These are phyloP conservation scores for Drosophila parvula DNA, from an alignment of 1,140 invertebrate species.

Conservation along the genomic window DNA sequence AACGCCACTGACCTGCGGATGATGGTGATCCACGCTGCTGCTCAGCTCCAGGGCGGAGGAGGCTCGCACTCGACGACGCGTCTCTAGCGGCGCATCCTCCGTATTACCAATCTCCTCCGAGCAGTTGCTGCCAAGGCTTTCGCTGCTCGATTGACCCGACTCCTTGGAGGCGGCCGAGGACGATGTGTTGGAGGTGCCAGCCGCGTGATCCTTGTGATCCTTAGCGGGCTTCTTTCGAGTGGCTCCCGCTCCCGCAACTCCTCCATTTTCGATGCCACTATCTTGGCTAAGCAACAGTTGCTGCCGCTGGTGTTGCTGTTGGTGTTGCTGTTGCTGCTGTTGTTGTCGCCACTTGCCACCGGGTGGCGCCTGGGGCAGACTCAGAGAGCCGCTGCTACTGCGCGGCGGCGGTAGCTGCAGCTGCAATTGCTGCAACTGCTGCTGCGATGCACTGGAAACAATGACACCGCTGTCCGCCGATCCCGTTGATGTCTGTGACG, in stretches of 20 bases:
- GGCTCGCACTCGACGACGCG: slow-evolving; percentile 41
- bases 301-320: slow-evolving; percentile 53
- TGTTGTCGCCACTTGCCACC: slow-evolving; percentile 61
- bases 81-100: slow-evolving; percentile 17
- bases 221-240: slow-evolving; percentile 9
- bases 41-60: slow-evolving; percentile 69
- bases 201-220: slow-evolving; percentile 3
- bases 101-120: slow-evolving; percentile 18
- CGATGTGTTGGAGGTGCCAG: slow-evolving; percentile 9
- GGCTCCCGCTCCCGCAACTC: not conserved
- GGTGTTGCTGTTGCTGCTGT: slow-evolving; percentile 50
- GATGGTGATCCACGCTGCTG: slow-evolving; percentile 26
- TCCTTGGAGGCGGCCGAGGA: slow-evolving; percentile 21
- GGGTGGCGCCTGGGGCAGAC: slow-evolving; percentile 63
- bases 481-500: slow-evolving; percentile 77
- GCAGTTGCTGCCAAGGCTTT: slow-evolving; percentile 66
- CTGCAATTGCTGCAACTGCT: slow-evolving; percentile 58
- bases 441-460: slow-evolving; percentile 56
- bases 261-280: slow-evolving; percentile 77
- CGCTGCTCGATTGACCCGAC: slow-evolving; percentile 61
- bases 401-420: slow-evolving; percentile 63
- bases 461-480: slow-evolving; percentile 79
- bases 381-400: slow-evolving; percentile 75
- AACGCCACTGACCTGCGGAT: slow-evolving; percentile 12
- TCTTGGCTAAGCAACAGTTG: slow-evolving; percentile 76